Conservation (phyloP, 2,888 invertebrate genomes). For the Agonopterix alstromeriana region DNA sequence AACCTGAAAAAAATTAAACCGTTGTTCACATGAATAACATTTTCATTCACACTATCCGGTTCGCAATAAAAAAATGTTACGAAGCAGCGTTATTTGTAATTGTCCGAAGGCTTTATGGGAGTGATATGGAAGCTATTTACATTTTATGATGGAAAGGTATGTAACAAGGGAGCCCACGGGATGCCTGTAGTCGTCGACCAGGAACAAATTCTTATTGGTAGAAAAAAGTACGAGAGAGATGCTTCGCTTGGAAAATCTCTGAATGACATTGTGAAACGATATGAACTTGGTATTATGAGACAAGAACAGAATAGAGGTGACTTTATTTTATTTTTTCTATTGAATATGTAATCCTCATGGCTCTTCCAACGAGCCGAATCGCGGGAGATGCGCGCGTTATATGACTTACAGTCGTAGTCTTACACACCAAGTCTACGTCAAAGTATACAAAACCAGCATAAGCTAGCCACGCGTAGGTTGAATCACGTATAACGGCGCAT, state of each 20-base stretch:
- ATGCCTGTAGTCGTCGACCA: constrained; percentile 59
- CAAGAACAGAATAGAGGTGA: neutral
- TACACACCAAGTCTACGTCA: neutral
- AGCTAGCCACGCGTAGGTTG: too few relatives aligned
- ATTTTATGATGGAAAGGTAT: constrained; percentile 67
- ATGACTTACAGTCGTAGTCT: too few relatives aligned
- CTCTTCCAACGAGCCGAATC: too few relatives aligned
- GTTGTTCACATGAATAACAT: constrained; percentile 27
- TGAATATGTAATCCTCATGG: neutral
- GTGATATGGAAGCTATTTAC: constrained; percentile 52
- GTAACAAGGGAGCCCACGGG: constrained; percentile 39
- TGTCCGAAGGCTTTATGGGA: constrained; percentile 48
- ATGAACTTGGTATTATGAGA: neutral
- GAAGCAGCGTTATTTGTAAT: constrained; percentile 26
- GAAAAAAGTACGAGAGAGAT: constrained; percentile 43
- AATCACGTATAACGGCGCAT: too few relatives aligned
- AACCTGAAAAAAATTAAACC: constrained; percentile 14
- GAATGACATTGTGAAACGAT: constrained; percentile 31
- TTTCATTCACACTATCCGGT: constrained; percentile 40
- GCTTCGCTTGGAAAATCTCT: constrained; percentile 53
- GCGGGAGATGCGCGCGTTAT: too few relatives aligned
- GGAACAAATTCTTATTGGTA: constrained; percentile 63
- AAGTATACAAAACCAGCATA: neutral
- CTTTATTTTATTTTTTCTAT: neutral
- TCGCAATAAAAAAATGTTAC: constrained; percentile 7